Conservation (phyloP, 2,113 vertebrate genomes). For the Progne subis region DNA sequence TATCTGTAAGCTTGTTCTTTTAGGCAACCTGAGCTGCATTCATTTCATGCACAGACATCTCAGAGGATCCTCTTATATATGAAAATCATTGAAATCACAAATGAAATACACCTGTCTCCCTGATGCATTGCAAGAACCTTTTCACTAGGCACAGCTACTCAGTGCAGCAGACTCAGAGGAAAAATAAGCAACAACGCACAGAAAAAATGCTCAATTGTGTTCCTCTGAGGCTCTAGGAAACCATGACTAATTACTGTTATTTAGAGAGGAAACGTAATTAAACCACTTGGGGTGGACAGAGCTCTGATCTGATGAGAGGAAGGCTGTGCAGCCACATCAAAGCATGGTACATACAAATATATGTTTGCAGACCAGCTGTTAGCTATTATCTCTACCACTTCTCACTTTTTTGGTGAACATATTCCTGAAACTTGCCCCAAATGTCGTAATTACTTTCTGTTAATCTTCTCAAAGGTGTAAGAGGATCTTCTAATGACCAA, state of each 20-base stretch:
- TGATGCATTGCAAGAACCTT: background rate
- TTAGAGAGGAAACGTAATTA: conserved; percentile 26
- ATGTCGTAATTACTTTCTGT: background rate
- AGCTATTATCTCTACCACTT: background rate
- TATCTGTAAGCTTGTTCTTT: conserved; percentile 8
- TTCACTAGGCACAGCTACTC: background rate
- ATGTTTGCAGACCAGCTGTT: background rate
- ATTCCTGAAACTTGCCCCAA: background rate
- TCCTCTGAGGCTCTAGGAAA: background rate
- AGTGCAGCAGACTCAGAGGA: background rate
- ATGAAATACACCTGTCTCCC: conserved; percentile 36
- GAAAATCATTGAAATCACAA: conserved; percentile 35
- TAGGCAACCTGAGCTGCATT: conserved; percentile 33
- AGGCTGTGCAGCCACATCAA: background rate
- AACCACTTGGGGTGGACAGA: background rate
- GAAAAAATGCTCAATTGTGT: background rate
- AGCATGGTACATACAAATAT: background rate
- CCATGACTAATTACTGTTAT: background rate
- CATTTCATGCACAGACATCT: conserved; percentile 18
- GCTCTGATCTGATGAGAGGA: background rate
- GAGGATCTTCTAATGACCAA: background rate
- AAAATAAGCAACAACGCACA: background rate
- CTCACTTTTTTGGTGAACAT: background rate
- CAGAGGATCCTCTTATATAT: conserved; percentile 24
- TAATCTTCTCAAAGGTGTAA: background rate